A percentile compares a stretch with the other conserved stretches of the same genome.
Conservation (phyloP, 2,888 invertebrate species). For the Synanthedon myopaeformis region DNA sequence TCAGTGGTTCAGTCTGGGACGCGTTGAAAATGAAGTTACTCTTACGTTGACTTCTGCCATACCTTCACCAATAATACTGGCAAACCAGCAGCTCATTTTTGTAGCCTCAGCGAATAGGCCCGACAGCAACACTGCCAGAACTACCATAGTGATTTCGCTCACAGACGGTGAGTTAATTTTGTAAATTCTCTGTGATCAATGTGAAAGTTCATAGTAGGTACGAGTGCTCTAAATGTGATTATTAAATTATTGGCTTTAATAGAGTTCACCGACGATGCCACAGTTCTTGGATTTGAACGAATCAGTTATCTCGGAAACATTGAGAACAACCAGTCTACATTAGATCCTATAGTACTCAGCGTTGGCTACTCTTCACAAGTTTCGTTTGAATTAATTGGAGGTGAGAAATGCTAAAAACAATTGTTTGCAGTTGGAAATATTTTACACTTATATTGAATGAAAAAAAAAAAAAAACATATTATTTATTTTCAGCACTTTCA, state of each 20-base stretch:
- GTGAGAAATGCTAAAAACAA: neutral
- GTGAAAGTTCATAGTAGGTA: neutral
- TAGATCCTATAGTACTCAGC: neutral
- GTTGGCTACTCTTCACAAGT: neutral
- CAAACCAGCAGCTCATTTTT: slow-evolving; percentile 19
- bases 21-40: slow-evolving; percentile 8
- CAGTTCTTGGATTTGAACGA: neutral
- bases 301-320: neutral
- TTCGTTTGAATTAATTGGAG: neutral
- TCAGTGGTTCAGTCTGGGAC: slow-evolving; percentile 5
- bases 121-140: slow-evolving; percentile 10
- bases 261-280: slow-evolving; percentile 2
- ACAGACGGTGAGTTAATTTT: neutral
- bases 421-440: neutral
- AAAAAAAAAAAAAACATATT: neutral
- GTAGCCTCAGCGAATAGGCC: slow-evolving; percentile 13
- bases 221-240: neutral
- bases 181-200: neutral
- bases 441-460: neutral
- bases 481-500: slow-evolving; percentile 3
- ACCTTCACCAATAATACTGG: slow-evolving; percentile 15
- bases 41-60: slow-evolving; percentile 12
- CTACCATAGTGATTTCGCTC: slow-evolving; percentile 15
- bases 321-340: neutral
- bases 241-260: slow-evolving; percentile 7